Evolutionary conservation across 2,797 vertebrate genomes (phyloP), one percentile per base, ranked within the genome.

Genomic region (Taenioides sp.): DNA sequence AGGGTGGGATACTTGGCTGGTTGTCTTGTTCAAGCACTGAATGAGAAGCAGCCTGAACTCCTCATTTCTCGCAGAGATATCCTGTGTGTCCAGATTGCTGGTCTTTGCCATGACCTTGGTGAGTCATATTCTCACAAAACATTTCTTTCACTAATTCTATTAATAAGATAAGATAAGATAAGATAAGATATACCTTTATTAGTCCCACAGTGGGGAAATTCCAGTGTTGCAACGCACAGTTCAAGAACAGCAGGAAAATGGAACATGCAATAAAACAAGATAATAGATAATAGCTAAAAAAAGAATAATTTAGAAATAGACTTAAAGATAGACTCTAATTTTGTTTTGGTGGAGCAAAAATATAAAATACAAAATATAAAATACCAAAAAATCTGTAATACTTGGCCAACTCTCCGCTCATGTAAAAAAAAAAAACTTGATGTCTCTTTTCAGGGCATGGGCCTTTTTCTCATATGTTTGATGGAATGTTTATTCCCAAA

Each of bases 401-500:
- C 7, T 55, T 70, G 4, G n/a, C 7, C 7, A 22, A 62, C 17
- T 12, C 2, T 0, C 47, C 22, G 27, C 27, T 66, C 1, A 20
- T 57, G 22, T 23, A 4, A 37, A 31, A n/a, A 18, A 7, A 31
- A 20, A 18, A 61, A 2, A 47, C n/a, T 59, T 2, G 7, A 59
- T 1, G 31, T 12, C 20, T 18, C 2, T 84, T 86, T 18, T 77
- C 80, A 98, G 98, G 97, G 89, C 98, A 99, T 54, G 98, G 98
- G 0, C 97, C 98, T 2, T 99, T 98, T 89, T 99, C 96, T 65
- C 98, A 99, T 72, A 94, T 98, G 96, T 99, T 96, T 85, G 98
- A 99, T 84, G 91, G 92, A 85, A 93, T 91, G 84, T 99, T 99
- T 87, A 94, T 99, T 78, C 98, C 96, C 17, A 92, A 92, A 74